Base-by-base conservation (phyloP, 2,113 vertebrate species). In the Turdus rufiventris region DNA sequence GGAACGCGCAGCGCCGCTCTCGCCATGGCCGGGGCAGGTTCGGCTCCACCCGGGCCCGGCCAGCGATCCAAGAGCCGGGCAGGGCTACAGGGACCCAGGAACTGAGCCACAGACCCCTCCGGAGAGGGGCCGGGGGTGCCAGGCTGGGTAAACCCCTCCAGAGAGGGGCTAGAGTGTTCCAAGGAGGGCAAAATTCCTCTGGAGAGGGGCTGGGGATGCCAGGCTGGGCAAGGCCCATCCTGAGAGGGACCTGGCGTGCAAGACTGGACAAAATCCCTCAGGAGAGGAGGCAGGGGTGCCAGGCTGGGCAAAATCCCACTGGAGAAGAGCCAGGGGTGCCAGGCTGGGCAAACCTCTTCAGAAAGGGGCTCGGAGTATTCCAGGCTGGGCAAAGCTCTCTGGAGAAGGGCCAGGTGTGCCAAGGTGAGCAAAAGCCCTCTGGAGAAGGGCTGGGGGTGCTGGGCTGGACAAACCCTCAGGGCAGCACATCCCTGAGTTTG, bases 191-290 rank as follows among this genome's bases (percentile, higher is more conserved):
- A 18, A 54, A 4, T 14, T 24, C 56, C 38, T 24, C 47, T 2
- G 5, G 34, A 65, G 56, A 56, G n/a, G 2, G 34, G 14, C 24
- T 4, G 19, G 29, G 8, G 18, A 3, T 63, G 8, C 8, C 31
- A 43, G 24, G 20, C 12, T 66, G 25, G 38, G 56, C 62, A 61
- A 76, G n/a, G n/a, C 17, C 23, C 23, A 45, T 11, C 9, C 38
- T 11, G 18, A n/a, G 31, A 42, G 17, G 21, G 3, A 15, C 1
- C 6, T 26, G 50, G 43, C 23, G 3, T 1, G 5, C 1, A 3
- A 8, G 50, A 19, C 24, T 20, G 26, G 0, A 24, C 10, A 40
- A 65, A 74, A 74, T 34, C 29, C 8, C 15, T 24, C 42, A 12
- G 10, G 18, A 74, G 28, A 84, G 28, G 23, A 23, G 56, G 6